Base-by-base conservation (phyloP, 2,888 invertebrate species). In the Cylindroiulus punctatus region DNA sequence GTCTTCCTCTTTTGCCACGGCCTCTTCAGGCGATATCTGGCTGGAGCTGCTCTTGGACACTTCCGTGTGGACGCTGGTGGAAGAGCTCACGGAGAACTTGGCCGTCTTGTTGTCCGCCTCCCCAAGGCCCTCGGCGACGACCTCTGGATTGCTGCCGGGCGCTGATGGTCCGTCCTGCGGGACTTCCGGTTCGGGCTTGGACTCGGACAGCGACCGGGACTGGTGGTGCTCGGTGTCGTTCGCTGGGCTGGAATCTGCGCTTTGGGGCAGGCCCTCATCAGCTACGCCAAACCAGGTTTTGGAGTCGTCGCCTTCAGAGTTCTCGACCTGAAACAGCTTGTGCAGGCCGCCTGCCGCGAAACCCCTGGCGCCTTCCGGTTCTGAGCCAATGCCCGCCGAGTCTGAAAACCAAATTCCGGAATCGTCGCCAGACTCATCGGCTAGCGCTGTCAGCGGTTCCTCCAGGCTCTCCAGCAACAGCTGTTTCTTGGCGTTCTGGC, bases 321-420 rank as follows among this genome's bases (percentile, higher is more conserved):
- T 36, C 19, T 84, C 57, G 17, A 52, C 47, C 7, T 22, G 14
- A 52, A 84, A 47, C 22, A 36, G 22, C 52, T 57, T 84, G 30
- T 52, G n/a, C n/a, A 44, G 47, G n/a, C 84, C 30, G 14, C 52
- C 52, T 26, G 4, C 52, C n/a, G 12, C 84, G 4, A 22, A 30
- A 17, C 84, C 84, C 26, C 52, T 52, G 47, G 26, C n/a, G 4
- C 47, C 30, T 12, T 36, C 57, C 3, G 30, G 8, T 26, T 36
- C 57, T 0, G 42, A 44, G 12, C 40, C 36, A 52, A 44, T 86
- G 40, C 76, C 82, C 22, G 36, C 84, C 0, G 86, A 52, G 32
- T 84, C 81, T 0, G 86, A 84, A 86, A 86, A 86, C 86, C 86
- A 86, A 65, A 86, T 65, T n/a, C 86, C 84, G 2, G 86, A 86